Base-by-base conservation (phyloP, 2,113 vertebrate species). In the Ancistrus triradiatus region DNA sequence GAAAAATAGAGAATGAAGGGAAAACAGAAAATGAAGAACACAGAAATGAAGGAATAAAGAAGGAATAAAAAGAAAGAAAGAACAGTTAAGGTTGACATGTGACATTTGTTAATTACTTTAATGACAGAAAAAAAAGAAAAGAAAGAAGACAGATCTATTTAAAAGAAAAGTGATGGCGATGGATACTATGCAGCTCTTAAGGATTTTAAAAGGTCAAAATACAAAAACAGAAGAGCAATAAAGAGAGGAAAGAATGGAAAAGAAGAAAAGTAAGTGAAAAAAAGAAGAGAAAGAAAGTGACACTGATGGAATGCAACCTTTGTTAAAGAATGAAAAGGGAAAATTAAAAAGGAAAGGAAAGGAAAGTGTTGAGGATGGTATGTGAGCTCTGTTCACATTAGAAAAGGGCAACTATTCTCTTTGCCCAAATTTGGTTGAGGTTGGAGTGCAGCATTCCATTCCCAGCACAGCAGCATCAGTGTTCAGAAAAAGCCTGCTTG, bases 391-490 rank as follows among this genome's bases (percentile, higher is more conserved):
- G 62, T 51, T 67, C 22, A 44, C 35, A 18, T 25, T 44, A 6
- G 4, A 48, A 40, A 52, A 43, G 51, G 28, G 21, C 38, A 66
- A 42, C 38, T 38, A 63, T 37, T 22, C 19, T 50, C 21, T 59
- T 64, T 75, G 73, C 64, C 73, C 68, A 71, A 75, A 71, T 71
- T 74, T 70, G 73, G 73, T 67, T 58, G 58, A 25, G 57, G 50
- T 63, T 63, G 24, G 27, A 67, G 59, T 33, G 31, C 47, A 40
- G 44, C 63, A 70, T 74, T 74, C 68, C 73, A 59, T 59, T 53
- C 65, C 38, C 55, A 37, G 60, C 42, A 59, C 59, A 68, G 53
- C 31, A 63, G 48, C 63, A 37, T 46, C 40, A 63, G 14, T n/a
- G 31, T 50, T 68, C 46, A 40, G 10, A 42, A 61, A 72, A 25